A percentile compares a stretch with the other conserved stretches of the same genome.
phyloP scores from a whole-genome alignment of 2,888 invertebrate genomes.

The Colletes collaris region DNA sequence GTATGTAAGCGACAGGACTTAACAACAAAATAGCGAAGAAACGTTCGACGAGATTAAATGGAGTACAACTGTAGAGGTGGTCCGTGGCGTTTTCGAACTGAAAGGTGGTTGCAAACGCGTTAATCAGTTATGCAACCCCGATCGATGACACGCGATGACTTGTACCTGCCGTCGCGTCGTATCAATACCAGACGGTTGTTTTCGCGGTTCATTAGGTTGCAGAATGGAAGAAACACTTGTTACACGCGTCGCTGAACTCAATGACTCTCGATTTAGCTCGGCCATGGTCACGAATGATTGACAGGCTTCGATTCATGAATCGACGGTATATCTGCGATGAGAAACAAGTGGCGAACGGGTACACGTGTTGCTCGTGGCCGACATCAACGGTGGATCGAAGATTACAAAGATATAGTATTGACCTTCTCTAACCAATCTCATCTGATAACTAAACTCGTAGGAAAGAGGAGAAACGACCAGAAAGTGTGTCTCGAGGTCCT shows the following conservation, averaged over 20 bases:
- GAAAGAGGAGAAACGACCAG: too few relatives aligned
- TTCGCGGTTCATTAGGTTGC: slow-evolving; percentile 61
- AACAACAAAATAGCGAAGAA: too few relatives aligned
- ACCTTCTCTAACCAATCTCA: background rate
- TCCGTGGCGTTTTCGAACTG: too few relatives aligned
- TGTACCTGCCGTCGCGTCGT: slow-evolving; percentile 1
- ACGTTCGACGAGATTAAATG: too few relatives aligned
- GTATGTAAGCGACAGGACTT: too few relatives aligned
- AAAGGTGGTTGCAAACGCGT: background rate
- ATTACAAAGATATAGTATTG: background rate
- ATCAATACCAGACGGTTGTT: slow-evolving; percentile 67
- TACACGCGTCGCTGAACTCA: slow-evolving; percentile 33
- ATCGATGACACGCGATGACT: slow-evolving; percentile 1
- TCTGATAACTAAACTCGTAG: too few relatives aligned
- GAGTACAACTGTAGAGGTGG: too few relatives aligned
- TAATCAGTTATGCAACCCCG: background rate
- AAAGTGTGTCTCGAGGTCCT: too few relatives aligned
- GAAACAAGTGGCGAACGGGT: slow-evolving; percentile 18
- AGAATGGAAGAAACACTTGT: slow-evolving; percentile 60
- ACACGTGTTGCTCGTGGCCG: slow-evolving; percentile 12
- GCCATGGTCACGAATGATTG: slow-evolving; percentile 27
- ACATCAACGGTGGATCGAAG: background rate
- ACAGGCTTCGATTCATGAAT: slow-evolving; percentile 53
- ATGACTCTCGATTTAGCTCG: slow-evolving; percentile 47
- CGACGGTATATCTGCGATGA: slow-evolving; percentile 13